Percentiles rank a stretch among this genome's conserved stretches.
These are phyloP conservation scores for Andrena cerasifolii DNA, from an alignment of 1,140 invertebrate species.

Conservation along the genomic window DNA sequence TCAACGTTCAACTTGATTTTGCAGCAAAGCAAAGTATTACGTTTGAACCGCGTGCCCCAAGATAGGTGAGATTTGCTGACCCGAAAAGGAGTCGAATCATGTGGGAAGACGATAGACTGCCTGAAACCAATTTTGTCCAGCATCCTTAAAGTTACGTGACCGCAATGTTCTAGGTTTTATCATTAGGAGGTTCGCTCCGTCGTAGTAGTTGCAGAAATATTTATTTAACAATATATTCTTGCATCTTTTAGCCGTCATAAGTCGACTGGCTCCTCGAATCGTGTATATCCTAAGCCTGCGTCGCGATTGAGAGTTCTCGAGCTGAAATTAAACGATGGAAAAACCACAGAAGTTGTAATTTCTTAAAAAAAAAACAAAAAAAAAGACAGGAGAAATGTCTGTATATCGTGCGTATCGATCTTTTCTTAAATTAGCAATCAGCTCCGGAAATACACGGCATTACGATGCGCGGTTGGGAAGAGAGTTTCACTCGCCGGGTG, in stretches of 20 bases:
- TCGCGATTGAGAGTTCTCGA: conserved; percentile 43
- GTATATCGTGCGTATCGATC: conserved; percentile 25
- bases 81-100: conserved; percentile 60
- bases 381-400: no score
- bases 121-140: conserved; percentile 60
- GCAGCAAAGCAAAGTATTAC: conserved; percentile 88
- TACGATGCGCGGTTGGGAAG: conserved; percentile 30
- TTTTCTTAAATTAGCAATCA: conserved; percentile 29
- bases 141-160: conserved; percentile 65
- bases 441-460: conserved; percentile 23
- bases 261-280: conserved; percentile 56
- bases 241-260: conserved; percentile 58
- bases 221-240: conserved; percentile 68
- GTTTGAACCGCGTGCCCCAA: conserved; percentile 87
- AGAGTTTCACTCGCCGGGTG: conserved; percentile 17
- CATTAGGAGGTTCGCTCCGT: conserved; percentile 62
- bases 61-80: conserved; percentile 83
- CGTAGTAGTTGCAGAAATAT: conserved; percentile 67
- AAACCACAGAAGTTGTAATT: conserved; percentile 30
- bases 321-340: conserved; percentile 31
- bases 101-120: conserved; percentile 66
- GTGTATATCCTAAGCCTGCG: conserved; percentile 43
- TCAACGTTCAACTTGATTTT: conserved; percentile 20
- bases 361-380: no score
- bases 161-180: conserved; percentile 63